Evolutionary conservation across 2,797 vertebrate genomes (phyloP).

Genomic region (Hafferia zeledoni): DNA sequence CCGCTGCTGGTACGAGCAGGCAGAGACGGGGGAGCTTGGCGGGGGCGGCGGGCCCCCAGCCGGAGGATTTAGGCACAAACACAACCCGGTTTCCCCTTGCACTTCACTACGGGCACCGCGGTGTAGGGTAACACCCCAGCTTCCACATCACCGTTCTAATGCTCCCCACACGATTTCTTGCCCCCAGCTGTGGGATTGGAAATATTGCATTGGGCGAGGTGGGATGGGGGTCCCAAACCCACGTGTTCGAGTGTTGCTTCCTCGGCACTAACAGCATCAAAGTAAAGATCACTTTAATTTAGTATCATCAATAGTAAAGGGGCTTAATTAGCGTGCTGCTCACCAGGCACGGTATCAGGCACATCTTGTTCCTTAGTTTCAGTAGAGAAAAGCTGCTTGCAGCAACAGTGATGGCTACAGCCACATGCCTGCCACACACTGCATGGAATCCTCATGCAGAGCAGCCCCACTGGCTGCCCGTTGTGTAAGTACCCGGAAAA

Average conservation of each 20-base stretch:
- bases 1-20: no score
- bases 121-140: not conserved
- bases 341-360: not conserved
- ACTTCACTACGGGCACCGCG: not conserved
- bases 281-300: conserved; percentile 43
- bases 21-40: accelerated
- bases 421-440: accelerated
- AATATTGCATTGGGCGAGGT: not conserved
- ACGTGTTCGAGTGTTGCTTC: not conserved
- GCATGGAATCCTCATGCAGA: not conserved
- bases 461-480: not conserved
- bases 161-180: not conserved
- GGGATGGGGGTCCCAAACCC: not conserved
- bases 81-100: not conserved
- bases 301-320: not conserved
- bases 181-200: not conserved
- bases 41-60: accelerated
- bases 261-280: not conserved
- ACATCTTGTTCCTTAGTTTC: not conserved
- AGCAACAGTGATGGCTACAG: not conserved
- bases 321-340: conserved; percentile 20
- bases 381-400: conserved; percentile 24
- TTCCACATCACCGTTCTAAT: not conserved
- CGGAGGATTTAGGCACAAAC: accelerated
- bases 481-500: not conserved